Evolutionary conservation across 2,888 invertebrate species (phyloP), one percentile per base, ranked within the genome.

Genomic region (Tholera decimalis): DNA sequence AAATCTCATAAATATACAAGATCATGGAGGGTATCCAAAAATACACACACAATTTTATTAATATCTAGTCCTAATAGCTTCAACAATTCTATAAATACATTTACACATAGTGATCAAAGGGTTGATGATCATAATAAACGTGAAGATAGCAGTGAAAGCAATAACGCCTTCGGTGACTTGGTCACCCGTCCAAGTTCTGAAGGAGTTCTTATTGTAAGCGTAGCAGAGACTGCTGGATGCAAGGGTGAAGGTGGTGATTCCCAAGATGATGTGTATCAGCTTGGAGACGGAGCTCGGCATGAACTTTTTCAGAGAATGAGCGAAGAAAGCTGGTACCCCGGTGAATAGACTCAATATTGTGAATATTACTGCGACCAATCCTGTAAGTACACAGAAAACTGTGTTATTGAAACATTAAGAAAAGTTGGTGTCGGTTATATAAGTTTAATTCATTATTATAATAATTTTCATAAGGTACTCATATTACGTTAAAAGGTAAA

Each of bases 161-260:
- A 92, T 89, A 13, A 87, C 57, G 0, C 88, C 79, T 4, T 81
- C 59, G 1, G 89, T 68, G 0, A 90, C 71, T 0, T 68, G 76
- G 8, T 73, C 55, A 0, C 82, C 65, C 0, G 87, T 83, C 92
- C 91, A 92, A 35, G 44, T 79, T 47, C 82, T 87, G 62, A 93
- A 93, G 11, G 44, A 59, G 18, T 6, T 28, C 59, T 90, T 92
- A 44, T 91, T 85, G 37, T 89, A 85, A 6, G 91, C 93, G 35
- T 89, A 87, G 80, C 90, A 90, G 24, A 93, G 87, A 28, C 74
- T 70, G 46, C 90, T 80, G 13, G 83, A 79, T 2, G 93, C 84
- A 2, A 87, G 76, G 8, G 77, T 69, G 50, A 91, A 92, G 24
- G 87, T 89, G 0, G 89, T 85, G 20, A 80, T 83, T 1, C 91